phyloP scores from a whole-genome alignment of 2,888 invertebrate genomes.

The Eupithecia abbreviata region DNA sequence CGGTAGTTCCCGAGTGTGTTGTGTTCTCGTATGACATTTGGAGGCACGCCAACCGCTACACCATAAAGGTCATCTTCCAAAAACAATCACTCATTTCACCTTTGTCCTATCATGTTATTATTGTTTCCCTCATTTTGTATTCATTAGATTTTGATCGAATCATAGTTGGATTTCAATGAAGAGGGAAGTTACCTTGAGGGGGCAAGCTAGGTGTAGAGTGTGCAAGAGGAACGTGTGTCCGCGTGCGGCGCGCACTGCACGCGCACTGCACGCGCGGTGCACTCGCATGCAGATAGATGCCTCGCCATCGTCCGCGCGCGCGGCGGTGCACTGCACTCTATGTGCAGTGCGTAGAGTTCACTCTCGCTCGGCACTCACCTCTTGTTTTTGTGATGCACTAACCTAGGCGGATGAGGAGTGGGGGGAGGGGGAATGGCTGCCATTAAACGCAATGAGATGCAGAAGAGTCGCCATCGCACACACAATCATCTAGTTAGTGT shows the following conservation, averaged over 20 bases:
- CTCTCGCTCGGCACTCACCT: not conserved
- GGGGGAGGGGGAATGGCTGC: slow-evolving; percentile 5
- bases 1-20: not conserved
- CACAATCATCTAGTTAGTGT: slow-evolving; percentile 31
- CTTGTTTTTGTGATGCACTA: not conserved
- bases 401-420: not conserved
- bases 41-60: slow-evolving; percentile 29
- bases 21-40: slow-evolving; percentile 32
- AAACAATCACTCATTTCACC: slow-evolving; percentile 21
- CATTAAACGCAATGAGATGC: slow-evolving; percentile 31
- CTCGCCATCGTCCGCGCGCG: not conserved
- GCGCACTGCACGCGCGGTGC: not conserved
- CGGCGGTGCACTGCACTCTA: not conserved
- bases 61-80: slow-evolving; percentile 38
- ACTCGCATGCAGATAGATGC: not conserved
- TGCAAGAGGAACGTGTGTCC: not conserved
- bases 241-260: not conserved
- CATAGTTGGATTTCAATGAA: not conserved
- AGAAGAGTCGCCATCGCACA: slow-evolving; percentile 28
- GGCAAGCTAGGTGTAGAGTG: not conserved
- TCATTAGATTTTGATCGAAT: slow-evolving; percentile 8
- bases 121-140: slow-evolving; percentile 1
- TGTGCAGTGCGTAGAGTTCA: not conserved
- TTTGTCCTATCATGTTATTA: not conserved
- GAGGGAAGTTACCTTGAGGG: not conserved